Conservation (phyloP, 2,113 vertebrate genomes). For the Macroglossus sobrinus region DNA sequence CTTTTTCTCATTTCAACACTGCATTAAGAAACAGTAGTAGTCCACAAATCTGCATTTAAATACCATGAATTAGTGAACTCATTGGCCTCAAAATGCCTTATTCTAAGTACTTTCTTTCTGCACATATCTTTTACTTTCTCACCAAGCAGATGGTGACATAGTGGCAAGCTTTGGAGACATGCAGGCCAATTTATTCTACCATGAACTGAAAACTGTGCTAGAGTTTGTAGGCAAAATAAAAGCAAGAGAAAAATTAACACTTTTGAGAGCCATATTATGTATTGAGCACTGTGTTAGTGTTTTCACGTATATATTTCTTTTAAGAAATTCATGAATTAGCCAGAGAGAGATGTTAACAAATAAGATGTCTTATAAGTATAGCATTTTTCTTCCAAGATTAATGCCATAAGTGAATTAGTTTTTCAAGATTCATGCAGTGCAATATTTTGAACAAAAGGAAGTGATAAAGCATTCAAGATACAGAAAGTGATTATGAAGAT, state of each 20-base stretch:
- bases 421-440: neutral
- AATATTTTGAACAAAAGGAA: constrained; percentile 10
- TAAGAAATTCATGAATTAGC: constrained; percentile 33
- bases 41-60: neutral
- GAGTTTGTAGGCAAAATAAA: constrained; percentile 72
- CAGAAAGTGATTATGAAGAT: neutral
- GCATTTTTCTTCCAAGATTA: neutral
- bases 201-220: constrained; percentile 64
- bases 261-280: constrained; percentile 57
- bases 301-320: constrained; percentile 49
- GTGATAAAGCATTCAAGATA: neutral
- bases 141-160: constrained; percentile 69
- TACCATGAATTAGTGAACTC: neutral
- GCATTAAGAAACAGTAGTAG: neutral
- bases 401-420: neutral
- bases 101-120: constrained; percentile 33
- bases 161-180: constrained; percentile 54
- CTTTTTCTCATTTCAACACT: neutral
- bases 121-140: constrained; percentile 41
- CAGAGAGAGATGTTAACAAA: neutral
- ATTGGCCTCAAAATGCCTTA: neutral
- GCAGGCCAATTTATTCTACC: constrained; percentile 69
- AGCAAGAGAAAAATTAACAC: constrained; percentile 63
- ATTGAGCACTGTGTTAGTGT: constrained; percentile 44
- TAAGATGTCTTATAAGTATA: neutral